Base-by-base conservation (phyloP, 2,797 vertebrate species). In the Neostethus bicornis region DNA sequence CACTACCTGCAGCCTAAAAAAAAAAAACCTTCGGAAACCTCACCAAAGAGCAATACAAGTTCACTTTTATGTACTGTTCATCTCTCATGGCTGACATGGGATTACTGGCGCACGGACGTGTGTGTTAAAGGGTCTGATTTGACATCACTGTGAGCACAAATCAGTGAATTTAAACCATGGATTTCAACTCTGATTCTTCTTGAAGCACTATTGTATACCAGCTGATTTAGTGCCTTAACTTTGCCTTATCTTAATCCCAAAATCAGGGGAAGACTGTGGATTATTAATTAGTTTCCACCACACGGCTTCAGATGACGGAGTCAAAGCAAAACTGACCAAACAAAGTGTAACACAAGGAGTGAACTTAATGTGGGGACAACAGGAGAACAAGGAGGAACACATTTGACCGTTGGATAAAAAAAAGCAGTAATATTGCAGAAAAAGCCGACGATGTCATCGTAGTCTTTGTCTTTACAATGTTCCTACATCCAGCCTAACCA, bases 31-130 rank as follows among this genome's bases (percentile, higher is more conserved):
- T 50, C 52, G 59, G 66, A 70, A 78, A 75, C 84, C 77, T 85
- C 84, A 87, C 75, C 83, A 87, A 88, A 88, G 74, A 87, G 80
- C 82, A 84, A 73, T 61, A 80, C 69, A 51, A 58, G 53, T 71
- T 17, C 16, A 59, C 12, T 67, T 73, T 37, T 31, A 47, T 31
- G 52, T 42, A 59, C 53, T 28, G 43, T 53, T 72, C 10, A 34
- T 76, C 66, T 88, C 29, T 87, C 71, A 79, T 83, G 70, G 80
- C 74, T 85, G 86, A 90, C 84, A 75, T 51, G 49, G 57, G 61
- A 70, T 26, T 29, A 54, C 51, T 39, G 55, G 28, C 51, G 43
- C 49, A 19, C 68, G 47, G 38, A 49, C 44, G 26, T 50, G 34
- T 62, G 61, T 44, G 46, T 67, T 49, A 29, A 57, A 43, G 61